A percentile compares a stretch with the other conserved stretches of the same genome.
These are phyloP conservation scores for Drosophila rufa DNA, from an alignment of 1,140 invertebrate species.

Conservation along the genomic window DNA sequence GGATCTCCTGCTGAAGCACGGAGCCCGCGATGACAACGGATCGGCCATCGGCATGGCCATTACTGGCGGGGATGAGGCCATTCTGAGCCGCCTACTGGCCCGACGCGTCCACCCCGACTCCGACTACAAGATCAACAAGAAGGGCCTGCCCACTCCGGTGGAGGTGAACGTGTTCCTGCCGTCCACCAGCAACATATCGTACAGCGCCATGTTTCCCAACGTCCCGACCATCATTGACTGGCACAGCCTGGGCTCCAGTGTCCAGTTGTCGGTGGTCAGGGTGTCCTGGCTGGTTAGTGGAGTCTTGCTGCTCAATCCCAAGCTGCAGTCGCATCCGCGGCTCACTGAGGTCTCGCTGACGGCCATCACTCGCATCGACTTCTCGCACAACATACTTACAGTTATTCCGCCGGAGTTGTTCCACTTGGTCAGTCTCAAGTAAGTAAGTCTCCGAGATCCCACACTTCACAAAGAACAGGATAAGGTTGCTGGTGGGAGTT, in stretches of 20 bases:
- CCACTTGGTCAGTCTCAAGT: conserved; percentile 89
- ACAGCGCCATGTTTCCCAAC: conserved; percentile 93
- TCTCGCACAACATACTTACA: conserved; percentile 95
- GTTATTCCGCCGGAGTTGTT: conserved; percentile 93
- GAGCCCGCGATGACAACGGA: conserved; percentile 95
- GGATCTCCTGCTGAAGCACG: conserved; percentile 90
- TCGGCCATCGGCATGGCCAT: conserved; percentile 88
- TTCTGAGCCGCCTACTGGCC: conserved; percentile 73
- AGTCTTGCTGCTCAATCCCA: conserved; percentile 93
- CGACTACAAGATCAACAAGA: conserved; percentile 95
- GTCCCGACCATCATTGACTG: conserved; percentile 97
- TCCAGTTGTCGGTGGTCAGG: conserved; percentile 88
- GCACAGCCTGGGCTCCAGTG: conserved; percentile 92
- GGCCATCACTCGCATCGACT: conserved; percentile 96
- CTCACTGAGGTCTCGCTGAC: conserved; percentile 91
- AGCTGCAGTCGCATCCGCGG: conserved; percentile 90
- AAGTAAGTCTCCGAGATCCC: conserved; percentile 13
- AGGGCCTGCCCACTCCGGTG: conserved; percentile 88
- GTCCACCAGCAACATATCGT: conserved; percentile 89
- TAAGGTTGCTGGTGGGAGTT: no score
- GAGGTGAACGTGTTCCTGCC: conserved; percentile 87
- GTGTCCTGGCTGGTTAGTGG: conserved; percentile 95
- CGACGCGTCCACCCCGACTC: conserved; percentile 91
- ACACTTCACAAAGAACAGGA: no score
- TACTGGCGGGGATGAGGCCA: conserved; percentile 67